phyloP scores from a whole-genome alignment of 64 coral and sea anemone genomes.

The Trachythela sp. region DNA sequence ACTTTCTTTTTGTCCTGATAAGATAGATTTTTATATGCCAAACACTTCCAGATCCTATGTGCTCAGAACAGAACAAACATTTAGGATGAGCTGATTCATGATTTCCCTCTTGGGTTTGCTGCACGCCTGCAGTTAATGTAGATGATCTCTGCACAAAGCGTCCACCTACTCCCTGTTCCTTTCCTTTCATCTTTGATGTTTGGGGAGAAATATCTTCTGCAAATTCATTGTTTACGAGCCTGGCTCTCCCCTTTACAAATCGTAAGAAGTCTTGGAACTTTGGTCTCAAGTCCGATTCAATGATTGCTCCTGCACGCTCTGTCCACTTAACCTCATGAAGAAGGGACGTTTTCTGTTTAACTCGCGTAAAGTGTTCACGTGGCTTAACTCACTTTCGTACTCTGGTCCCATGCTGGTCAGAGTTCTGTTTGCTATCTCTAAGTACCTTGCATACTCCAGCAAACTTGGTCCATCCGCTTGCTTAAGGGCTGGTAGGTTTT shows the following conservation, averaged over 20 bases:
- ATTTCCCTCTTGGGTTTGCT: too few relatives aligned
- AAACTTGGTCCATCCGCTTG: neutral
- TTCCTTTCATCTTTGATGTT: too few relatives aligned
- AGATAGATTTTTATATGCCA: neutral
- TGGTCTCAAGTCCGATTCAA: conserved; percentile 15
- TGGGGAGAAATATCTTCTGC: conserved; percentile 16
- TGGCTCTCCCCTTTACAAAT: conserved; percentile 34
- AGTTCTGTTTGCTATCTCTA: conserved; percentile 3
- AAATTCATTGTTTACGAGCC: conserved; percentile 20
- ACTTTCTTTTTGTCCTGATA: neutral
- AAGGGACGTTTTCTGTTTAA: neutral
- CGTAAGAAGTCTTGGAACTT: conserved; percentile 17
- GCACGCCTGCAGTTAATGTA: too few relatives aligned
- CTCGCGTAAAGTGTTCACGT: neutral
- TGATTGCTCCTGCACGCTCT: conserved; percentile 35
- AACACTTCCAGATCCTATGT: neutral
- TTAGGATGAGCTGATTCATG: neutral
- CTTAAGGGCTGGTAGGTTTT: neutral
- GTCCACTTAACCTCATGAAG: conserved; percentile 41
- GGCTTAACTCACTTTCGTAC: neutral
- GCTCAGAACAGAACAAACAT: neutral
- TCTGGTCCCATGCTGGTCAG: neutral
- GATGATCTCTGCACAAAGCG: too few relatives aligned
- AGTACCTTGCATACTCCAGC: neutral
- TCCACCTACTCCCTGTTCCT: too few relatives aligned